These are phyloP conservation scores for Calliphora vomitoria DNA, from an alignment of 2,888 invertebrate species.

Conservation along the genomic window DNA sequence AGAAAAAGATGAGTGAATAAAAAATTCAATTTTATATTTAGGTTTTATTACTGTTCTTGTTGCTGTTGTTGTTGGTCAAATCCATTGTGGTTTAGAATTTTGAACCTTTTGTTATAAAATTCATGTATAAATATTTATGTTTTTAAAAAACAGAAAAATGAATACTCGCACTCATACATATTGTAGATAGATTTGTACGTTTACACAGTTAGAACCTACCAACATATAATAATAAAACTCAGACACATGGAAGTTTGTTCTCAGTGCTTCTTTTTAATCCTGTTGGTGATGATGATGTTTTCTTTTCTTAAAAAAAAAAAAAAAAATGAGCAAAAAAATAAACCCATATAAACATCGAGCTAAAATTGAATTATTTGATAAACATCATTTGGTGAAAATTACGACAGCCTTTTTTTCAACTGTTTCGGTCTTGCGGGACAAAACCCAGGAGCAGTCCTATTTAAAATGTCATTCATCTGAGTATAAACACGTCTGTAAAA, in stretches of 20 bases:
- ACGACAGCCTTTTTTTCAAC: slow-evolving; percentile 72
- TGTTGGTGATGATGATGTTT: slow-evolving; percentile 41
- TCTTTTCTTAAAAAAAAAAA: slow-evolving; percentile 25
- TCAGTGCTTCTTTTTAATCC: slow-evolving; percentile 3
- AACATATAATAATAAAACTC: slow-evolving; percentile 26
- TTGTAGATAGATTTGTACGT: neutral
- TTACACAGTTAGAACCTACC: neutral
- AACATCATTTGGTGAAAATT: slow-evolving; percentile 82
- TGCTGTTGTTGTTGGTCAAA: slow-evolving; percentile 56
- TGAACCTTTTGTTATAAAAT: slow-evolving; percentile 65
- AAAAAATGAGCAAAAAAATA: neutral
- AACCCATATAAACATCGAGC: slow-evolving; percentile 62
- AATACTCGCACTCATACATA: neutral
- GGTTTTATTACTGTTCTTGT: slow-evolving; percentile 40
- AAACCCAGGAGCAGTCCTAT: slow-evolving; percentile 11
- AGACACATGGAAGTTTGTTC: slow-evolving; percentile 32
- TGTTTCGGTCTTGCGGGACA: slow-evolving; percentile 46
- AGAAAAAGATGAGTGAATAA: slow-evolving; percentile 38
- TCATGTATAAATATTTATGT: slow-evolving; percentile 49
- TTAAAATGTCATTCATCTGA: slow-evolving; percentile 54
- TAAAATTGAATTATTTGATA: slow-evolving; percentile 83
- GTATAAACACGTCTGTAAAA: slow-evolving; percentile 69
- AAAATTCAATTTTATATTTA: slow-evolving; percentile 68
- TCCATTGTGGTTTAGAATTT: slow-evolving; percentile 69
- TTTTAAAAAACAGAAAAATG: slow-evolving; percentile 31